Evolutionary conservation across 1,140 invertebrate species (phyloP), one percentile per base, ranked within the genome.

Genomic region (Mactra quadrangularis): DNA sequence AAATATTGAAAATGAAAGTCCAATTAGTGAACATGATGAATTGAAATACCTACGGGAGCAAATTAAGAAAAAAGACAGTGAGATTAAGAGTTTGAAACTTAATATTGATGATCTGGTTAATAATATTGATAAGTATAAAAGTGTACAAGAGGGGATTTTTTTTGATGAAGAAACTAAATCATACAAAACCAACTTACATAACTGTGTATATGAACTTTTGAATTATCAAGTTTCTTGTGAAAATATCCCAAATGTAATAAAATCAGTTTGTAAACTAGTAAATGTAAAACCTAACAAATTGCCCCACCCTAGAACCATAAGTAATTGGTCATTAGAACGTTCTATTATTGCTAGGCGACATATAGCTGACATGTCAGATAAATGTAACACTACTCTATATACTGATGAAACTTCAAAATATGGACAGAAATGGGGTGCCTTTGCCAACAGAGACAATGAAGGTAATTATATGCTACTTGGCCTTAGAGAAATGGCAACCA

Each of bases 321-420:
- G 77, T 31, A 59, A 77, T 47, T 68, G 82, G 55, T 41, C 66
- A 57, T 29, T 50, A 31, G 35, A 84, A 77, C 35, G 29, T 50
- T 22, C n/a, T 19, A n/a, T 74, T 0, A 59, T 77, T 59, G 52
- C 82, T 11, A 41, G 53, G 47, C 64, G 50, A 38, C 71, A 74
- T 35, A 74, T 74, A 4, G 33, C 35, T 15, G 31, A 41, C 1
- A 57, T n/a, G 4, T 33, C 57, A 1, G 38, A 60, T 9, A 31
- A 62, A 11, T 22, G 22, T 19, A 74, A 59, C 33, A 57, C 53
- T 22, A 74, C 71, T 7, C 35, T 74, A 6, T 29, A 74, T 25
- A 62, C 66, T 15, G 74, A 76, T 50, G 74, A 76, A 62, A 29
- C 74, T 7, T 53, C 45, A 41, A 76, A 76, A 64, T 76, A 62